Base-by-base conservation (phyloP, 2,888 invertebrate species). In the Eupelmus urozonus region DNA sequence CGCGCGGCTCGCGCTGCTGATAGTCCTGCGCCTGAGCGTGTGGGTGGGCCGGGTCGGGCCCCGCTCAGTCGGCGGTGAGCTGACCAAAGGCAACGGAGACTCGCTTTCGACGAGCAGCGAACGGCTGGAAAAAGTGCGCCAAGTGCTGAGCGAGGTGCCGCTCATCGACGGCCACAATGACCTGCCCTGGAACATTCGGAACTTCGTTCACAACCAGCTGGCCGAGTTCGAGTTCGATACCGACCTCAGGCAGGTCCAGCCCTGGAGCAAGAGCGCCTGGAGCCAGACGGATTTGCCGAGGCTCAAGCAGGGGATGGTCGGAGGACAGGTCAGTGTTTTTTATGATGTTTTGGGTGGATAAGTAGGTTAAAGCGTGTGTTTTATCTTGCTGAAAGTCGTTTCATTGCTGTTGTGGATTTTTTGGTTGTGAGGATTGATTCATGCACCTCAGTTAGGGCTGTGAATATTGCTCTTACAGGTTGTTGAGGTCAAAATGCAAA, bases 161-260 rank as follows among this genome's bases (percentile, higher is more conserved):
- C 91, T 94, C 16, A 93, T 93, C 83, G 93, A 93, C 81, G 93
- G 93, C 66, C 92, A 93, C 90, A 93, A 97, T 90, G 96, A 97
- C 89, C 91, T 96, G 85, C 96, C 96, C 42, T 96, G 96, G 96
- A 96, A 97, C 90, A 94, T 97, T 81, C 92, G 96, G 80, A 96
- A 96, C 90, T 96, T 96, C 90, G 93, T 96, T 70, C 96, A 96
- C 90, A 97, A 96, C 89, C 93, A 93, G 86, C 92, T 93, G 87
- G 92, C 92, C 77, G 92, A 93, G 53, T 93, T 93, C 86, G 93
- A 94, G 73, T 90, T 93, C 85, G 91, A 93, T 85, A 93, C 93
- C 87, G 93, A 95, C 86, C 90, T 95, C 81, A 92, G 94, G 79
- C 93, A 93, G 77, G 92, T 94, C 86, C 92, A 93, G 53, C 95